Percentiles rank a stretch among this genome's conserved stretches.
phyloP scores from a whole-genome alignment of 2,797 vertebrate genomes.

The Alauda arvensis region DNA sequence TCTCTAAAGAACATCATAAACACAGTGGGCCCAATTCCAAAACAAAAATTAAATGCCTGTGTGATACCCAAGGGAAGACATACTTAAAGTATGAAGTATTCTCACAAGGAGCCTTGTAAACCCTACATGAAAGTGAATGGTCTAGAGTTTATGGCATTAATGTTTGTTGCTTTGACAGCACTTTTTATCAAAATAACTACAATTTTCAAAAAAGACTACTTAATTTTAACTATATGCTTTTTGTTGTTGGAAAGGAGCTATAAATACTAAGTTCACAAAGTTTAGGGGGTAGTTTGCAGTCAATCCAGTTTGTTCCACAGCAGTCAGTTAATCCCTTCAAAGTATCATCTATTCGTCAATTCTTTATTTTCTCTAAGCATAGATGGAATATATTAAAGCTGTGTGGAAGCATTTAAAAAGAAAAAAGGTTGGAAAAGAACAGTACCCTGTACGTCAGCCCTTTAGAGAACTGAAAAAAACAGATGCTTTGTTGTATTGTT shows the following conservation, averaged over 20 bases:
- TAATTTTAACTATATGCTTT: constrained; percentile 58
- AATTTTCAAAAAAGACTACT: constrained; percentile 53
- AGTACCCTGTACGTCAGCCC: not conserved
- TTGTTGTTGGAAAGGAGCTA: constrained; percentile 29
- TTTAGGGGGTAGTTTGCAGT: constrained; percentile 37
- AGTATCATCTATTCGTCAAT: not conserved
- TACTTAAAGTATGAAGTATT: constrained; percentile 61
- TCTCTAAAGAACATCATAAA: constrained; percentile 62
- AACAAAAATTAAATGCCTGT: constrained; percentile 62
- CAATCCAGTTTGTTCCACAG: constrained; percentile 4
- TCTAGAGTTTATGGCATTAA: constrained; percentile 2
- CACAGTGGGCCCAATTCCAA: constrained; percentile 50
- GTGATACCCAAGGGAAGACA: constrained; percentile 50
- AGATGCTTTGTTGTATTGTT: constrained; percentile 25
- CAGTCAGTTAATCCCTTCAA: constrained; percentile 50
- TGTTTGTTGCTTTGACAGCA: constrained; percentile 52
- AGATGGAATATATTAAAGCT: constrained; percentile 51
- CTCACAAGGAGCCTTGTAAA: constrained; percentile 37
- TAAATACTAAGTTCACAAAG: constrained; percentile 52
- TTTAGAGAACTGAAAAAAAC: not conserved
- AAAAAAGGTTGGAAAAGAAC: constrained; percentile 34
- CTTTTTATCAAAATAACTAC: constrained; percentile 66
- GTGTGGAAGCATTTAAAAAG: constrained; percentile 36
- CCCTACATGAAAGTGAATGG: constrained; percentile 28
- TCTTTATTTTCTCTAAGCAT: constrained; percentile 30